phyloP scores from a whole-genome alignment of 2,888 invertebrate genomes.

The Stomorhina lunata region DNA sequence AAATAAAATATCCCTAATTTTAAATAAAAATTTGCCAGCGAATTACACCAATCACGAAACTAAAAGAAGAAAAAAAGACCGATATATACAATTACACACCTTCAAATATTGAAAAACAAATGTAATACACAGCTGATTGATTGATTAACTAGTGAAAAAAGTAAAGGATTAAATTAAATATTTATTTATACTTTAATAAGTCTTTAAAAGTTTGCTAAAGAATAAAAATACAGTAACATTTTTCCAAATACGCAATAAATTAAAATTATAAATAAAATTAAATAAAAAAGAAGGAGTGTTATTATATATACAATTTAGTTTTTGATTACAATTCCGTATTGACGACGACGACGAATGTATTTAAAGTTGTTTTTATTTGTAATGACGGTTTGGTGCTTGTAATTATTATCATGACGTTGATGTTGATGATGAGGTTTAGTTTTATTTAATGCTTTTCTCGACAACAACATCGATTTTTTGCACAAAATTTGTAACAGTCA shows the following conservation, averaged over 20 bases:
- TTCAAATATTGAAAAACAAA: too few species aligned
- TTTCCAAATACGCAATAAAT: conserved; percentile 18
- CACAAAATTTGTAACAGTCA: conserved; percentile 1
- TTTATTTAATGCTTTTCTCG: conserved; percentile 15
- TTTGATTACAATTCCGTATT: neutral
- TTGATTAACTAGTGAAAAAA: conserved; percentile 11
- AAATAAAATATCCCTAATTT: conserved; percentile 33
- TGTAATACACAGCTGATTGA: conserved; percentile 43
- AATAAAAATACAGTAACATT: conserved; percentile 6
- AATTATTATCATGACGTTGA: neutral
- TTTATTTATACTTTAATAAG: conserved; percentile 8
- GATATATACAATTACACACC: too few species aligned
- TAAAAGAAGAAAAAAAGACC: neutral
- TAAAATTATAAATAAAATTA: neutral
- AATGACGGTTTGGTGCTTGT: conserved; percentile 1
- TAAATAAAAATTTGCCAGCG: neutral
- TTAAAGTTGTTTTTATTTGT: neutral
- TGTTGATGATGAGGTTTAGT: conserved; percentile 1
- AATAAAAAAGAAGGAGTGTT: conserved; percentile 23
- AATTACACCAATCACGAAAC: conserved; percentile 6
- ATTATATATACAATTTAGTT: neutral
- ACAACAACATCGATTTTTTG: conserved; percentile 54
- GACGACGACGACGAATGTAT: neutral
- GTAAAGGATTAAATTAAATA: conserved; percentile 22
- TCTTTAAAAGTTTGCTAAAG: neutral